These are phyloP conservation scores for Corynorhinus townsendii DNA, from an alignment of 2,113 vertebrate species.

Conservation along the genomic window DNA sequence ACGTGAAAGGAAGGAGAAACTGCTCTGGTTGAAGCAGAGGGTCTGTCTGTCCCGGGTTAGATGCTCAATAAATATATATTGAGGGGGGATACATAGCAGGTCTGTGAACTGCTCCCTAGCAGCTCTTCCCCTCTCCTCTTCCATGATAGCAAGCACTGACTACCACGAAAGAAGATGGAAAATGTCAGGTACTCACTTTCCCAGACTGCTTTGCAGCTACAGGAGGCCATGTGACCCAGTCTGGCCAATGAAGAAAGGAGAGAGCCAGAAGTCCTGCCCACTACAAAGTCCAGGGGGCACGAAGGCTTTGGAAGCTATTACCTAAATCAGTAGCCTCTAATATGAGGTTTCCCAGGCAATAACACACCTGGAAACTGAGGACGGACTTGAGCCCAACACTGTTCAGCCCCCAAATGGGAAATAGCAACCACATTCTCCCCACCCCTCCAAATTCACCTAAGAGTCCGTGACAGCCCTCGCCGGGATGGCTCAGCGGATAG, in stretches of 20 bases:
- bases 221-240: background rate
- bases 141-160: too few relatives aligned
- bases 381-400: background rate
- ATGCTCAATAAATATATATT: background rate
- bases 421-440: fast-evolving
- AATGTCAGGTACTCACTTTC: background rate
- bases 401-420: background rate
- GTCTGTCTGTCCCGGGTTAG: background rate
- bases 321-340: background rate
- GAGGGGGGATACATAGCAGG: too few relatives aligned
- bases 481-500: too few relatives aligned
- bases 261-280: background rate
- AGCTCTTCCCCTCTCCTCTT: background rate
- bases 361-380: background rate
- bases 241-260: background rate
- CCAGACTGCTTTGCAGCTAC: background rate
- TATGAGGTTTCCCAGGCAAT: background rate
- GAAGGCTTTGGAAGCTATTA: background rate
- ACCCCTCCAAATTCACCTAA: background rate
- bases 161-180: background rate
- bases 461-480: background rate
- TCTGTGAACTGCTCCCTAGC: background rate
- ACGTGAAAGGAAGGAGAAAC: background rate
- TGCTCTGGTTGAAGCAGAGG: background rate
- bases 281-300: background rate